Percentiles rank a stretch among this genome's conserved stretches.
These are phyloP conservation scores for Champsocephalus esox DNA, from an alignment of 2,797 vertebrate genomes.

Conservation along the genomic window DNA sequence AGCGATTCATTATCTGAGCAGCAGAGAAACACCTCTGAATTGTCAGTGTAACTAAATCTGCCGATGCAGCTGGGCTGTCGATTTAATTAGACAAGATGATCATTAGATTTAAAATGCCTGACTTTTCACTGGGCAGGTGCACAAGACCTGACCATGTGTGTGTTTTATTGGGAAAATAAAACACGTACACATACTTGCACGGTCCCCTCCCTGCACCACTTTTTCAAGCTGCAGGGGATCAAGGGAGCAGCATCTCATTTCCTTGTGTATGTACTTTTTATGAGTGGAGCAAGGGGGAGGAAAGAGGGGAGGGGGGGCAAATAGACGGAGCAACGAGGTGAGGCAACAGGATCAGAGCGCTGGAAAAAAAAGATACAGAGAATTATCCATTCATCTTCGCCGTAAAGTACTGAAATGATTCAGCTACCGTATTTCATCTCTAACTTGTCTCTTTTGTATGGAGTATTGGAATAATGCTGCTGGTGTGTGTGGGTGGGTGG, in stretches of 20 bases:
- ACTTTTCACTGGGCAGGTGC: slow-evolving; percentile 32
- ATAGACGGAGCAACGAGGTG: slow-evolving; percentile 30
- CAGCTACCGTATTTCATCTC: slow-evolving; percentile 57
- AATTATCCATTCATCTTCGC: slow-evolving; percentile 62
- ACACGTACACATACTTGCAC: slow-evolving; percentile 18
- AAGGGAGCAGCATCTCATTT: slow-evolving; percentile 66
- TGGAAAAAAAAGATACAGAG: slow-evolving; percentile 26
- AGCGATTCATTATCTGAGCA: slow-evolving; percentile 21
- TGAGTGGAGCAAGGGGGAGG: slow-evolving; percentile 38
- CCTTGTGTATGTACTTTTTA: slow-evolving; percentile 64
- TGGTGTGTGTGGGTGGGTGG: slow-evolving; percentile 6
- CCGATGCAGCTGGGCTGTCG: slow-evolving; percentile 24
- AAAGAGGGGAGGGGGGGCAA: neutral
- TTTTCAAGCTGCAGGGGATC: slow-evolving; percentile 53
- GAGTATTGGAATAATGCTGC: slow-evolving; percentile 63
- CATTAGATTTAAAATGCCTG: slow-evolving; percentile 40
- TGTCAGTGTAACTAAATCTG: slow-evolving; percentile 33
- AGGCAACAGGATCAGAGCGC: slow-evolving; percentile 41
- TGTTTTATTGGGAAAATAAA: slow-evolving; percentile 8
- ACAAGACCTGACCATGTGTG: slow-evolving; percentile 1
- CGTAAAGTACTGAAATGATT: slow-evolving; percentile 54
- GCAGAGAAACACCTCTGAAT: slow-evolving; percentile 9
- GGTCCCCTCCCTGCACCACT: slow-evolving; percentile 49
- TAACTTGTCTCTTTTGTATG: slow-evolving; percentile 60
- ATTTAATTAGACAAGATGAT: slow-evolving; percentile 45